Evolutionary conservation across 2,888 invertebrate genomes (phyloP).

Genomic region (Stenodema calcarata): DNA sequence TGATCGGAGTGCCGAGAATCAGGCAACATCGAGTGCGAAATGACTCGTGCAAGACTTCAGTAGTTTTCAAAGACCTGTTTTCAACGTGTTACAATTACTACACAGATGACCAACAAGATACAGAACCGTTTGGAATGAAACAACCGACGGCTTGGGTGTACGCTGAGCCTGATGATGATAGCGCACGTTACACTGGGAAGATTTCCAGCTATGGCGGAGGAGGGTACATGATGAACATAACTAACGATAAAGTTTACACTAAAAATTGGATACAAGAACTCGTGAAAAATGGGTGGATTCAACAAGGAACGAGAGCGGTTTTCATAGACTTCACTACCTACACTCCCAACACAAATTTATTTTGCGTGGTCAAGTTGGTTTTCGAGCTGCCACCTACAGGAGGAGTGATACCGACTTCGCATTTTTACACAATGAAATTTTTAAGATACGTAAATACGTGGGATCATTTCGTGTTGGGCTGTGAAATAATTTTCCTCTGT

Average conservation of each 20-base stretch:
- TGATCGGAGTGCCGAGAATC: conserved; percentile 63
- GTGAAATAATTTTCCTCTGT: conserved; percentile 19
- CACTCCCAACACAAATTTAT: conserved; percentile 76
- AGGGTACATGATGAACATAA: conserved; percentile 68
- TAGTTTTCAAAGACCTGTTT: conserved; percentile 64
- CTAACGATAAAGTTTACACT: conserved; percentile 62
- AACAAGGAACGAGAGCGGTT: conserved; percentile 71
- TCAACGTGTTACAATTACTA: conserved; percentile 67
- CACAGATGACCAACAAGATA: conserved; percentile 65
- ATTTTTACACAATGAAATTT: conserved; percentile 44
- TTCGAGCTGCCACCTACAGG: conserved; percentile 42
- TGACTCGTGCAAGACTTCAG: conserved; percentile 65
- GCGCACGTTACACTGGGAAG: conserved; percentile 66
- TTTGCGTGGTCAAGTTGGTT: conserved; percentile 64
- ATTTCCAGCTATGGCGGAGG: conserved; percentile 66
- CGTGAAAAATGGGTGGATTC: conserved; percentile 70
- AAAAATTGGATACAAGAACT: conserved; percentile 63
- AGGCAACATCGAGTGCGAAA: conserved; percentile 62
- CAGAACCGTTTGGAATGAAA: conserved; percentile 51
- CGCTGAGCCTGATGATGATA: neutral
- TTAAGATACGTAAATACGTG: conserved; percentile 33
- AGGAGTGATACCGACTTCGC: conserved; percentile 19
- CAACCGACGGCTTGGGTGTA: neutral
- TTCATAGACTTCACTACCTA: conserved; percentile 76
- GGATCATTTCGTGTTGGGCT: conserved; percentile 33